Base-by-base conservation (phyloP, 1,140 invertebrate genomes). In the Acromyrmex charruanus region DNA sequence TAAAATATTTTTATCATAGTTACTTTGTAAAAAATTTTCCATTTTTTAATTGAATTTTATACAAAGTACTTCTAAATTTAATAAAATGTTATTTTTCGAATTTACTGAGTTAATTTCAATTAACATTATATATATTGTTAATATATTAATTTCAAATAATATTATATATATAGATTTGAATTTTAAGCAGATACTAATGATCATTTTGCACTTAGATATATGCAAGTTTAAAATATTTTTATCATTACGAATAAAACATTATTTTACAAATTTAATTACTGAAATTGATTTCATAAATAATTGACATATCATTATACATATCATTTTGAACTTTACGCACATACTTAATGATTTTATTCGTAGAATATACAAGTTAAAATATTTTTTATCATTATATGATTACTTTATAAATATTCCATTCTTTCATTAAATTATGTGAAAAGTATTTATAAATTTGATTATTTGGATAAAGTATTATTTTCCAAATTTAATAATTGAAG, bases 1-100 rank as follows among this genome's bases (percentile, higher is more conserved):
- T 39, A 31, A 63, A 49, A 63, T 77, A 31, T 63, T 77, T 65
- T 65, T 35, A 63, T 63, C 16, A 18, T 65, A 35, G 10, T 65
- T 65, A 18, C 2, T 65, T 65, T 18, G 61, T 16, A 18, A 0
- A 31, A 18, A 0, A 31, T 35, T 66, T 66, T n/a, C 14, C 16
- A 31, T 65, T 65, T 12, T 44, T 58, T 61, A 14, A 61, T 75
- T 75, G 25, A 21, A 44, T 61, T 44, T 44, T 35, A 39, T 58
- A 31, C 63, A 35, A 65, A 35, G 0, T 65, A 31, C 14, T 63
- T 16, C 35, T n/a, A 51, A 55, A 35, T 21, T 5, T 69, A 16
- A 16, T 55, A 5, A 58, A 35, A 63, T 63, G 28, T 16, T 16
- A 63, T 63, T 59, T 3, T 59, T 14, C 12, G 12, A 49, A 12